A percentile compares a stretch with the other conserved stretches of the same genome.
Evolutionary conservation across 2,888 invertebrate species (phyloP).

Genomic region (Macaria notata): DNA sequence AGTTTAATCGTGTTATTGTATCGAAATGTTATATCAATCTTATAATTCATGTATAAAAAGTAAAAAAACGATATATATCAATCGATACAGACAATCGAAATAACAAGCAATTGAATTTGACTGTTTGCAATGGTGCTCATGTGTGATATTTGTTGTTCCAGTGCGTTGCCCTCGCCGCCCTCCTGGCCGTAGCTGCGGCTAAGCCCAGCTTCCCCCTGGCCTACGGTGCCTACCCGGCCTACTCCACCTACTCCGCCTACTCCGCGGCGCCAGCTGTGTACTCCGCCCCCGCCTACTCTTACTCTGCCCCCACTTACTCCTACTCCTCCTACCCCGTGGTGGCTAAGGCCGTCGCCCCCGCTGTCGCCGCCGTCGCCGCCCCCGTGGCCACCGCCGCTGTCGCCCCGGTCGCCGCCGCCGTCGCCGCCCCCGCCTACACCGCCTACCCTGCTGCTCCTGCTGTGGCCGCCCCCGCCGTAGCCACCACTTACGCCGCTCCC

Average conservation of each 20-base stretch:
- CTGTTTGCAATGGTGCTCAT: not conserved
- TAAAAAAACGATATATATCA: too few species aligned
- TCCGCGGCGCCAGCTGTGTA: slow-evolving; percentile 2
- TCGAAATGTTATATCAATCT: too few species aligned
- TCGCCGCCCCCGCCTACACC: not conserved
- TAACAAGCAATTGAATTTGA: too few species aligned
- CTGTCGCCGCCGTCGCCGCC: slow-evolving; percentile 8
- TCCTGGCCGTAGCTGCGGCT: slow-evolving; percentile 33
- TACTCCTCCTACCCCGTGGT: slow-evolving; percentile 1
- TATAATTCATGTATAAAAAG: too few species aligned
- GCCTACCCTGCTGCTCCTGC: slow-evolving; percentile 2
- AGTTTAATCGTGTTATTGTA: slow-evolving; percentile 14
- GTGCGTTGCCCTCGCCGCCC: slow-evolving; percentile 12
- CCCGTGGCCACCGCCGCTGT: not conserved
- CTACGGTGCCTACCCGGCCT: not conserved
- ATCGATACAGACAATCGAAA: too few species aligned
- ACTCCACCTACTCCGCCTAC: slow-evolving; percentile 2
- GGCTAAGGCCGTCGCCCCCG: slow-evolving; percentile 11
- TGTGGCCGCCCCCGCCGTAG: slow-evolving; percentile 1
- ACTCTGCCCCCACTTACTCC: not conserved
- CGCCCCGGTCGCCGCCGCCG: slow-evolving; percentile 11
- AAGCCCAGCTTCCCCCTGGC: slow-evolving; percentile 25
- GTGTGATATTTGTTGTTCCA: not conserved
- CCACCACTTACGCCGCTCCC: slow-evolving; percentile 6
- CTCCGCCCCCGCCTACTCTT: not conserved